A percentile compares a stretch with the other conserved stretches of the same genome.
phyloP scores from a whole-genome alignment of 2,888 invertebrate genomes.

The Gymnosoma rotundatum region DNA sequence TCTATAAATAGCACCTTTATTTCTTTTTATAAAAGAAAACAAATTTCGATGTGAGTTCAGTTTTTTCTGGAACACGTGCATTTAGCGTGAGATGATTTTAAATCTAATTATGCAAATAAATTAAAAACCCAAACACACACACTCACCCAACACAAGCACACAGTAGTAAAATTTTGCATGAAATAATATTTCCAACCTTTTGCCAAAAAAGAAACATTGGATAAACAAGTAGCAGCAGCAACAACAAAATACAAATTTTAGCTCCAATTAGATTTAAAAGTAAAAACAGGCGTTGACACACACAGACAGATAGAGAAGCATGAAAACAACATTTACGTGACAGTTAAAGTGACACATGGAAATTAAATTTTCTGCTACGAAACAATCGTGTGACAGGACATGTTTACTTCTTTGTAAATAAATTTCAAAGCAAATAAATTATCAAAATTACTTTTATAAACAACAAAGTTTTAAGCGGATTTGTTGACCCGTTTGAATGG shows the following conservation, averaged over 20 bases:
- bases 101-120: constrained; percentile 61
- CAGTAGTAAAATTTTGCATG: neutral
- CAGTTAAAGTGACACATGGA: constrained; percentile 25
- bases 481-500: too few species aligned
- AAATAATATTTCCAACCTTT: constrained; percentile 11
- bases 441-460: too few species aligned
- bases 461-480: too few species aligned
- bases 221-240: neutral
- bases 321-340: constrained; percentile 34
- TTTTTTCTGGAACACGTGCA: constrained; percentile 25
- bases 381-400: constrained; percentile 14
- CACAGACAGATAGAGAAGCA: neutral
- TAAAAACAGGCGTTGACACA: neutral
- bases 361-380: constrained; percentile 29
- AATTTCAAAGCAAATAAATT: too few species aligned
- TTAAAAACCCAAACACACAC: constrained; percentile 28
- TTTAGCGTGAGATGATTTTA: constrained; percentile 32
- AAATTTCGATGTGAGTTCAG: too few species aligned
- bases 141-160: too few species aligned
- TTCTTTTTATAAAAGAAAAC: too few species aligned
- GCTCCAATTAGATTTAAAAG: constrained; percentile 27
- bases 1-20: too few species aligned
- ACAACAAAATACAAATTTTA: neutral
- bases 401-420: too few species aligned
- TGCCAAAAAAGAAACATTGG: neutral